A percentile compares a stretch with the other conserved stretches of the same genome.
These are phyloP conservation scores for Indicator maculatus DNA, from an alignment of 2,113 vertebrate genomes.

Conservation along the genomic window DNA sequence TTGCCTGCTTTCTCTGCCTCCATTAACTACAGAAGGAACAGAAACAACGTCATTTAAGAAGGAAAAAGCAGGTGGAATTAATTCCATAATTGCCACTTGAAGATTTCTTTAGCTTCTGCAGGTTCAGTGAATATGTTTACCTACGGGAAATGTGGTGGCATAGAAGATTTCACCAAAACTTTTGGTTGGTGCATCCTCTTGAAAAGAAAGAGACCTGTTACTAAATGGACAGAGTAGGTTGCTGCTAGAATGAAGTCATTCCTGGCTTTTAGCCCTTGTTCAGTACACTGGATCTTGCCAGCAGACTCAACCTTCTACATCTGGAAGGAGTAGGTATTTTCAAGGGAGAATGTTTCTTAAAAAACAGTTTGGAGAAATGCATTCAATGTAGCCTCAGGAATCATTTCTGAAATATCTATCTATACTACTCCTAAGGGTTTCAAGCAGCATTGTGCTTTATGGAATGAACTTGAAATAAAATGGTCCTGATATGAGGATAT, in stretches of 20 bases:
- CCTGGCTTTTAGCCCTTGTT: neutral
- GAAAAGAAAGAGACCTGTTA: neutral
- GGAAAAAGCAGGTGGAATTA: neutral
- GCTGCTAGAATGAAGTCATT: neutral
- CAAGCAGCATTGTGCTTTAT: neutral
- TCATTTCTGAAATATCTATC: neutral
- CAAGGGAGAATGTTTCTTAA: neutral
- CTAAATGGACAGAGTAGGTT: neutral
- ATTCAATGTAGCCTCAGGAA: neutral
- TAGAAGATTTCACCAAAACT: neutral
- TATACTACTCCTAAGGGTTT: neutral
- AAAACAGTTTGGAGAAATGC: neutral
- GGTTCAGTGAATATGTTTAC: neutral
- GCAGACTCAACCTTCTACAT: neutral
- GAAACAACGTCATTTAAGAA: neutral
- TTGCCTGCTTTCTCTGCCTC: neutral
- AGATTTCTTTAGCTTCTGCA: neutral
- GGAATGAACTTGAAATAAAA: neutral
- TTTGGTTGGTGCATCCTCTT: neutral
- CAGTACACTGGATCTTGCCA: neutral
- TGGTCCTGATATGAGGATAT: neutral
- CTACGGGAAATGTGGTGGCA: neutral
- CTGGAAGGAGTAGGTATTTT: neutral
- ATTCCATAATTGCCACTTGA: neutral
- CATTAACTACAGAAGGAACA: neutral